Conservation (phyloP, 2,888 invertebrate species). For the Tigriopus californicus region DNA sequence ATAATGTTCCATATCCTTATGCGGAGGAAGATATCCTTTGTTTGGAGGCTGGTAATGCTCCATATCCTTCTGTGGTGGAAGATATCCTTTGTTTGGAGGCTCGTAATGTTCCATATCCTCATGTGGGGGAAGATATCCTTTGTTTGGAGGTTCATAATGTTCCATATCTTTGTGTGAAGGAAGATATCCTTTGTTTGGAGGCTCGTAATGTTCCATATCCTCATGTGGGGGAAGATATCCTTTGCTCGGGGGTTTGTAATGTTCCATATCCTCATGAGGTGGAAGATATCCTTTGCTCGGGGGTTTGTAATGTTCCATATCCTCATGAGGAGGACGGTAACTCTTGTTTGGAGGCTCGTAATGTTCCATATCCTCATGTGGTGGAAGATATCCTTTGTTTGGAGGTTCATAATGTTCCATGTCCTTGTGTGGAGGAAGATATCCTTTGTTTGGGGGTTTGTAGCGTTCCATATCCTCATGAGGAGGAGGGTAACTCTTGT, state of each 20-base stretch:
- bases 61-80: not conserved
- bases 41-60: too few relatives aligned
- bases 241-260: not conserved
- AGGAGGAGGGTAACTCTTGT: not conserved
- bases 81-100: not conserved
- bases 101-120: not conserved
- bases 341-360: not conserved
- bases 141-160: not conserved
- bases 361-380: not conserved
- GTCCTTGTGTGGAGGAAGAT: slow-evolving; percentile 3
- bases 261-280: not conserved
- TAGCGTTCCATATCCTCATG: not conserved
- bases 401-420: not conserved
- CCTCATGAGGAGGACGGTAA: slow-evolving; percentile 3
- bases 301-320: not conserved
- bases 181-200: not conserved
- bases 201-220: not conserved
- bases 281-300: not conserved
- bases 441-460: not conserved
- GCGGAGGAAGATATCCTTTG: too few relatives aligned
- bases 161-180: not conserved
- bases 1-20: not conserved
- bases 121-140: not conserved
- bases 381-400: slow-evolving; percentile 2
- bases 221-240: not conserved